Conservation (phyloP, 2,797 vertebrate species). For the Myotis findleyi region DNA sequence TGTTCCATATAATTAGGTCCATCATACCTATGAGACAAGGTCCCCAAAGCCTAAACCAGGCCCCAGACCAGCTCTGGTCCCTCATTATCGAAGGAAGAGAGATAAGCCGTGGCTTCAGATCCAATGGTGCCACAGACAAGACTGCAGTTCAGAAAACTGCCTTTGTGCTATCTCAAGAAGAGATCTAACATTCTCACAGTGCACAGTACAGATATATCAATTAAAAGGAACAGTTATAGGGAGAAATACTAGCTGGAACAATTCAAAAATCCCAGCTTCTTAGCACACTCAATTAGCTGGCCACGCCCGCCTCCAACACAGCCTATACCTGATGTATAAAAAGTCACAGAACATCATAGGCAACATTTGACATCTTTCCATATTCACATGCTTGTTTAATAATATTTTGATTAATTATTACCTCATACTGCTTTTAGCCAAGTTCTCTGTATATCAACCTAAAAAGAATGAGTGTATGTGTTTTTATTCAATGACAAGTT, state of each 20-base stretch:
- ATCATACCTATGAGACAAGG: background rate
- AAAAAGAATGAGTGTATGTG: background rate
- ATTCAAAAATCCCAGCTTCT: background rate
- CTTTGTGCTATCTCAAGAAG: background rate
- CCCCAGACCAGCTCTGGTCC: background rate
- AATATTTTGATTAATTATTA: background rate
- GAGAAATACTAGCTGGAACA: background rate
- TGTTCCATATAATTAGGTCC: background rate
- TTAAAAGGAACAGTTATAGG: background rate
- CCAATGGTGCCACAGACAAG: background rate
- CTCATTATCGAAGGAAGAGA: background rate
- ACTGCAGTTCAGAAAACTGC: background rate
- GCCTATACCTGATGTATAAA: background rate
- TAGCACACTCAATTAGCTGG: background rate
- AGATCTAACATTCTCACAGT: background rate
- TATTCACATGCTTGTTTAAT: background rate
- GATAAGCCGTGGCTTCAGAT: background rate
- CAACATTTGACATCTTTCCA: background rate
- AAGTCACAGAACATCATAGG: background rate
- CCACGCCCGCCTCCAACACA: background rate
- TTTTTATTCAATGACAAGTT: background rate
- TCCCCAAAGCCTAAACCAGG: background rate
- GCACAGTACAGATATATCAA: background rate
- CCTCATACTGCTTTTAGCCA: background rate
- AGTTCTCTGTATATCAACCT: background rate